These are phyloP conservation scores for Lypha dubia DNA, from an alignment of 2,888 invertebrate species.

Conservation along the genomic window DNA sequence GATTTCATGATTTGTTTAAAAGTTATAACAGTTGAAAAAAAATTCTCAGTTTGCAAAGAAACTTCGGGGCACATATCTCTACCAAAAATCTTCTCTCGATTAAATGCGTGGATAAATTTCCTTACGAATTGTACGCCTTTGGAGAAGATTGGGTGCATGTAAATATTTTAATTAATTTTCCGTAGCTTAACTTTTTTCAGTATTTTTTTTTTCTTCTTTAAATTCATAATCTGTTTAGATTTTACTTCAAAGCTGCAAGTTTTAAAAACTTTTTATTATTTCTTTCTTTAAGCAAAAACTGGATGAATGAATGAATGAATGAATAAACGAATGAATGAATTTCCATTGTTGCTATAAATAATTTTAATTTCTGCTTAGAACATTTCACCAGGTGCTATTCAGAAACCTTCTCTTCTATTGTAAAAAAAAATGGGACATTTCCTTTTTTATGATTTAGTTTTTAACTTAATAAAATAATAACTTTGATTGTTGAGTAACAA, in stretches of 20 bases:
- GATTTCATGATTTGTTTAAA: too few species aligned
- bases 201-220: not conserved
- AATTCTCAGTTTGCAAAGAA: too few species aligned
- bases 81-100: too few species aligned
- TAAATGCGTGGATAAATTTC: too few species aligned
- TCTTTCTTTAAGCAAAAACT: not conserved
- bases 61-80: too few species aligned
- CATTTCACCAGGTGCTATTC: not conserved
- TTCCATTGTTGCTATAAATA: not conserved
- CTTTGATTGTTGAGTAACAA: not conserved
- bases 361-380: not conserved
- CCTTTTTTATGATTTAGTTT: not conserved
- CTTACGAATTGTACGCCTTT: too few species aligned
- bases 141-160: too few species aligned
- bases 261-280: not conserved
- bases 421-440: not conserved
- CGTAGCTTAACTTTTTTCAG: too few species aligned
- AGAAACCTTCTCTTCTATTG: not conserved
- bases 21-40: too few species aligned
- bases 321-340: not conserved
- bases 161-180: too few species aligned
- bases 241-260: not conserved
- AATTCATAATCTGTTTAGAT: too few species aligned
- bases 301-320: not conserved
- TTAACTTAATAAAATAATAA: not conserved